A percentile compares a stretch with the other conserved stretches of the same genome.
Evolutionary conservation across 2,888 invertebrate species (phyloP).

Genomic region (Rhamphomyia laevipes): DNA sequence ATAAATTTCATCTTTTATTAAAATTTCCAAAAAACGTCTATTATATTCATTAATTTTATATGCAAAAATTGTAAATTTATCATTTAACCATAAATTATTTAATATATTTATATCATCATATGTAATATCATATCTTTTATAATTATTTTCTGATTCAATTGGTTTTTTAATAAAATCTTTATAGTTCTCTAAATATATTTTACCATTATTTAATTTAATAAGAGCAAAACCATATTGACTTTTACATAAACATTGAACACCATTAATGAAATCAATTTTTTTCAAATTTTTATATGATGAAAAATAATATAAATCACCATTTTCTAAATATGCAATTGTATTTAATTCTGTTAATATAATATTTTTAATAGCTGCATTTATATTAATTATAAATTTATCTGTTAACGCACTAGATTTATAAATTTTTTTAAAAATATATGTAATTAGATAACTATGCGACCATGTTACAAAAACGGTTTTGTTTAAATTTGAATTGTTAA

Average conservation of each 20-base stretch:
- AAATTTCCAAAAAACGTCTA: conserved; percentile 21
- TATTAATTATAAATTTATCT: conserved; percentile 14
- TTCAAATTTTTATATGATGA: conserved; percentile 30
- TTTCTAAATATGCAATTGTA: conserved; percentile 26
- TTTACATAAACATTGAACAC: conserved; percentile 24
- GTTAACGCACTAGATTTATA: conserved; percentile 13
- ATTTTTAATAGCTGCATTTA: conserved; percentile 18
- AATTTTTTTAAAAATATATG: conserved; percentile 29
- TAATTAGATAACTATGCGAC: conserved; percentile 29
- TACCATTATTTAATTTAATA: conserved; percentile 18
- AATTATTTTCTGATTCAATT: conserved; percentile 18
- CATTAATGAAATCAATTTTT: conserved; percentile 23
- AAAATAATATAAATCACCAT: conserved; percentile 30
- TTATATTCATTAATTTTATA: conserved; percentile 19
- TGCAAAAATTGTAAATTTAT: conserved; percentile 23
- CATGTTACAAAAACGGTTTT: conserved; percentile 33
- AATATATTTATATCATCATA: conserved; percentile 30
- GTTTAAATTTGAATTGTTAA: conserved; percentile 24
- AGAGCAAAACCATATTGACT: conserved; percentile 26
- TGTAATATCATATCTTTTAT: conserved; percentile 26
- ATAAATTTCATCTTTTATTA: conserved; percentile 16
- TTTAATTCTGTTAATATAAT: conserved; percentile 30
- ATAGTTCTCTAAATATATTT: conserved; percentile 23
- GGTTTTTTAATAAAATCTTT: conserved; percentile 24
- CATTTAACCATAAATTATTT: conserved; percentile 26